Base-by-base conservation (phyloP, 2,888 invertebrate genomes). In the Ligdia adustata region DNA sequence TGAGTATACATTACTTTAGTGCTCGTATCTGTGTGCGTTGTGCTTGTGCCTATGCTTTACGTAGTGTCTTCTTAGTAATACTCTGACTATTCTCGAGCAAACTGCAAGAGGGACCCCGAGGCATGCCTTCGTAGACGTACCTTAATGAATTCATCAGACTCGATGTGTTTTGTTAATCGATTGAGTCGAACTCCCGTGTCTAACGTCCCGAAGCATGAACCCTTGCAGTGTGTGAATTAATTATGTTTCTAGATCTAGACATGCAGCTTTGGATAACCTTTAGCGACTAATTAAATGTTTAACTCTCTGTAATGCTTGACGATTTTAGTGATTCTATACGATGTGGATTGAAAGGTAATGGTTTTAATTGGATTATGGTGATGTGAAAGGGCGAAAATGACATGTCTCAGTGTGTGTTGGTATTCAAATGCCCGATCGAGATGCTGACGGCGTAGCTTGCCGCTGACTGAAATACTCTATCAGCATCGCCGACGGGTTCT, bases 361-460 rank as follows among this genome's bases (percentile, higher is more conserved):
- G 79, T 79, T 85, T 89, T 88, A 81, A 80, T 80, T 86, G 89
- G 87, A 85, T 87, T 84, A 76, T 88, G 87, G 78, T 82, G 84
- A 85, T 86, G 80, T 87, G 82, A 82, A 86, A 85, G 87, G 83
- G 82, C 82, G 83, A 84, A 79, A 74, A 82, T 80, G 77, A 79
- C 64, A 74, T 79, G 74, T 79, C 71, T 84, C 78, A 81, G 87
- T 89, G 89, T 92, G 93, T 93, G 93, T 93, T 93, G 93, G 93
- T 93, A 93, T 93, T 93, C 93, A 93, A 93, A 93, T 93, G 93
- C 90, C 88, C 90, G 90, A 90, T 88, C 86, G 88, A 83, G 87
- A 88, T 88, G 90, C 89, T 89, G 88, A 84, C 72, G 72, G 82
- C 81, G 81, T 66, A 70, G 61, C 72, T 69, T 76, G 83, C 79